These are phyloP conservation scores for Clarias pachynema DNA, from an alignment of 2,797 vertebrate genomes.

Conservation along the genomic window DNA sequence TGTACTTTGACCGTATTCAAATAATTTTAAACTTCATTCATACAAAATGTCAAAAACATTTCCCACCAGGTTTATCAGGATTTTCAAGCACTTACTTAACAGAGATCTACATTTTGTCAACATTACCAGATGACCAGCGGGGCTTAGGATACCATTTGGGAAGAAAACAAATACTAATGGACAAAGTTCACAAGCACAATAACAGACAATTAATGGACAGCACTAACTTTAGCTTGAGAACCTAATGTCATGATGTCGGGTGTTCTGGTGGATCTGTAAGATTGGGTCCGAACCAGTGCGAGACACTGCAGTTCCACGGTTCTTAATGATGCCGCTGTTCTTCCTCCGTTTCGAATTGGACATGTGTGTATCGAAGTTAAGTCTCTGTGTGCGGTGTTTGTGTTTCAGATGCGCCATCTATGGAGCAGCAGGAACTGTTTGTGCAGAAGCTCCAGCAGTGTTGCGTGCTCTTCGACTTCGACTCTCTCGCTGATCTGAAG, in stretches of 20 bases:
- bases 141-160: background rate
- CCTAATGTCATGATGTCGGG: background rate
- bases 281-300: background rate
- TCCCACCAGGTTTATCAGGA: background rate
- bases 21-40: background rate
- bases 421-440: conserved; percentile 94
- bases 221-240: background rate
- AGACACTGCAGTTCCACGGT: background rate
- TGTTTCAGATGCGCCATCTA: conserved; percentile 85
- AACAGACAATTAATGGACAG: background rate
- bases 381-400: background rate
- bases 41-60: background rate
- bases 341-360: background rate
- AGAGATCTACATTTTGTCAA: background rate
- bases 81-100: background rate
- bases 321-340: background rate
- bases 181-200: background rate
- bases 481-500: conserved; percentile 93
- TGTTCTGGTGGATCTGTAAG: background rate
- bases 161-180: background rate
- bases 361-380: background rate
- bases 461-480: conserved; percentile 95
- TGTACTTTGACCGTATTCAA: too few relatives aligned
- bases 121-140: background rate
- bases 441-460: conserved; percentile 96